Conservation (phyloP, 2,888 invertebrate genomes). For the Quadroppia sp. region DNA sequence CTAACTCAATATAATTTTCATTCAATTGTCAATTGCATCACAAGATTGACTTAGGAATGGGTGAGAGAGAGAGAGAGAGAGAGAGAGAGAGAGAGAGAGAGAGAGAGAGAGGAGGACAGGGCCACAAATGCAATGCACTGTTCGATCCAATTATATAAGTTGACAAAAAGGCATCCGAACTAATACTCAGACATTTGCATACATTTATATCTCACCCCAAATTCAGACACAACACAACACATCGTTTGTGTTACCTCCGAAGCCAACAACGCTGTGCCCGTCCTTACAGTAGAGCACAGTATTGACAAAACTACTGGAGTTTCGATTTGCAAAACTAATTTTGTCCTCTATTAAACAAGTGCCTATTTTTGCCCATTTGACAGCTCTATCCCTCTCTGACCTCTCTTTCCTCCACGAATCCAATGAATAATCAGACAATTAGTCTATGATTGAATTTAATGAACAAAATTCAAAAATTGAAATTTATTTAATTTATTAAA, state of each 20-base stretch:
- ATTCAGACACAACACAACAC: background rate
- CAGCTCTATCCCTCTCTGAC: background rate
- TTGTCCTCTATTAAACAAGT: background rate
- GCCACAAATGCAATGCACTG: constrained; percentile 12
- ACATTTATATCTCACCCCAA: constrained; percentile 27
- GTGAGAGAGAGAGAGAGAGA: background rate
- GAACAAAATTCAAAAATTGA: no score
- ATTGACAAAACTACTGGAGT: no score
- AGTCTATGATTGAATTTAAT: background rate
- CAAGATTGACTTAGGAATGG: constrained; percentile 26
- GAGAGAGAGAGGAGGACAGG: background rate
- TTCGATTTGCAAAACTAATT: constrained; percentile 25
- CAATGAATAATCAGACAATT: background rate
- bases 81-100: constrained; percentile 20
- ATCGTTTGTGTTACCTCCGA: background rate
- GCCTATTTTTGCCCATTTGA: background rate
- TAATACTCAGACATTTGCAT: constrained; percentile 31
- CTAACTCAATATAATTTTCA: constrained; percentile 41
- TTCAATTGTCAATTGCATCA: constrained; percentile 37
- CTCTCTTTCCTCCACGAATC: background rate
- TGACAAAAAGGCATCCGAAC: constrained; percentile 21
- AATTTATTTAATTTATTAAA: no score
- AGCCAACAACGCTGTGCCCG: background rate
- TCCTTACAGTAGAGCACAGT: no score
- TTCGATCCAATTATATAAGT: constrained; percentile 24